phyloP scores from a whole-genome alignment of 2,113 vertebrate genomes.

The Epinephelus moara region DNA sequence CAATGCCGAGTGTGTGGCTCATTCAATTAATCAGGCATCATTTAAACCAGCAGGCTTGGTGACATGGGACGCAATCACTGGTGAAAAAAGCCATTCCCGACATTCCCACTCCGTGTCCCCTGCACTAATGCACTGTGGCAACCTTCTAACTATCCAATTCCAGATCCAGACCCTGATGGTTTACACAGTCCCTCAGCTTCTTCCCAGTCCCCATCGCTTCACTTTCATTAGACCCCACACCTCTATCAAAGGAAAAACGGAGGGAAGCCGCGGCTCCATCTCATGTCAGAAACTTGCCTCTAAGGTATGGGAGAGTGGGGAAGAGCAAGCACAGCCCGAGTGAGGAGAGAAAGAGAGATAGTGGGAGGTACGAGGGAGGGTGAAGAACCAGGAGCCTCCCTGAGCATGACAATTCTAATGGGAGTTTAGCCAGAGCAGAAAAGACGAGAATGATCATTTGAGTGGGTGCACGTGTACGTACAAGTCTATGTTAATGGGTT shows the following conservation, averaged over 20 bases:
- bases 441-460: slow-evolving; percentile 53
- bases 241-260: slow-evolving; percentile 70
- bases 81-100: slow-evolving; percentile 76
- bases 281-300: slow-evolving; percentile 70
- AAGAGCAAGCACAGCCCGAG: slow-evolving; percentile 47
- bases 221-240: slow-evolving; percentile 81
- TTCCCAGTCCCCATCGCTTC: slow-evolving; percentile 65
- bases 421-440: slow-evolving; percentile 51
- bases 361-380: slow-evolving; percentile 35
- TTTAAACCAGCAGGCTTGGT: slow-evolving; percentile 78
- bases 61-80: slow-evolving; percentile 79
- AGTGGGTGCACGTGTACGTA: background rate
- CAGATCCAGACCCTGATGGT: slow-evolving; percentile 75
- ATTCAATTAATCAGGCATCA: slow-evolving; percentile 81
- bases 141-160: slow-evolving; percentile 85
- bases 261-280: slow-evolving; percentile 58
- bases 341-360: slow-evolving; percentile 24
- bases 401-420: slow-evolving; percentile 47
- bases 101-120: slow-evolving; percentile 71
- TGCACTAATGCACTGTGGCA: slow-evolving; percentile 82
- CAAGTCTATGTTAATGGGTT: background rate
- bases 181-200: slow-evolving; percentile 73
- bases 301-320: slow-evolving; percentile 50
- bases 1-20: slow-evolving; percentile 73
- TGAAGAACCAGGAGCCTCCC: slow-evolving; percentile 33